Percentiles rank a stretch among this genome's conserved stretches.
These are phyloP conservation scores for Apotomis turbidana DNA, from an alignment of 2,888 invertebrate genomes.

Conservation along the genomic window DNA sequence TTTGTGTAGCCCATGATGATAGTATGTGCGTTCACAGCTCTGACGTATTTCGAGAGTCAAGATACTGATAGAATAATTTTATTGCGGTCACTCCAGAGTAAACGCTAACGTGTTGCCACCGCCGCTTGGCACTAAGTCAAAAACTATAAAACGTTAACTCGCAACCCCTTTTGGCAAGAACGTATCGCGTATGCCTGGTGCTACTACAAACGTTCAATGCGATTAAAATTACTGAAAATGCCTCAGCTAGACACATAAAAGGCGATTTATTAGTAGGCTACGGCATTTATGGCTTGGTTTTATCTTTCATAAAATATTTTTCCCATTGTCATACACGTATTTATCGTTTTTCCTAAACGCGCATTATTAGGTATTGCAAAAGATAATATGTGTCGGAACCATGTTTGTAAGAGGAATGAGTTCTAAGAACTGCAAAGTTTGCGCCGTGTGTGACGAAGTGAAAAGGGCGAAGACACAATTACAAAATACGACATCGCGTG, in stretches of 20 bases:
- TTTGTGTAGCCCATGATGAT: too few relatives aligned
- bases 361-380: too few relatives aligned
- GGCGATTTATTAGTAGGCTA: constrained; percentile 25
- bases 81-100: constrained; percentile 3
- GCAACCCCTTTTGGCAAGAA: constrained; percentile 49
- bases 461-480: too few relatives aligned
- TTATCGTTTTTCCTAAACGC: too few relatives aligned
- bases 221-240: constrained; percentile 38
- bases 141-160: constrained; percentile 50
- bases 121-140: constrained; percentile 57
- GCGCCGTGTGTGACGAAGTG: too few relatives aligned
- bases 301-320: constrained; percentile 22
- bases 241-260: constrained; percentile 29
- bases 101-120: constrained; percentile 39
- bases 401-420: too few relatives aligned
- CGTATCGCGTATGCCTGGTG: constrained; percentile 42
- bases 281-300: constrained; percentile 22
- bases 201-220: constrained; percentile 35
- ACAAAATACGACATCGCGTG: too few relatives aligned
- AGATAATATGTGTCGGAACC: too few relatives aligned
- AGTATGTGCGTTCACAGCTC: too few relatives aligned
- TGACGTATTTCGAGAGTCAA: background rate
- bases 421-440: too few relatives aligned
- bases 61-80: background rate
- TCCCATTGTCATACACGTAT: background rate